phyloP scores from a whole-genome alignment of 1,140 invertebrate genomes.

The Pinna nobilis region DNA sequence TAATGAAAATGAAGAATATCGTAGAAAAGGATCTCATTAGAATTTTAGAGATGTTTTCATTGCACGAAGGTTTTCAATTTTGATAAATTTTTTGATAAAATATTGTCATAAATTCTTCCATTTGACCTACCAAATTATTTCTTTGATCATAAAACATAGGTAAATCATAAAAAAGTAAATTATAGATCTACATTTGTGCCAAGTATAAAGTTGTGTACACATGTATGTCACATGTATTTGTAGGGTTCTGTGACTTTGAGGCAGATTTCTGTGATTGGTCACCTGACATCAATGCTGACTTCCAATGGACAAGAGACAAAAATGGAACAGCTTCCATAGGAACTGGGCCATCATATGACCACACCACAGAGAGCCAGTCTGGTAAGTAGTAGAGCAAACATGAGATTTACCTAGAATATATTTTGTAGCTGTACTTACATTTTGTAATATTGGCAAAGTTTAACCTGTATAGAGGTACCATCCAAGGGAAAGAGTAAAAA shows the following conservation, averaged over 20 bases:
- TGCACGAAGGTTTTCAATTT: too few species aligned
- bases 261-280: conserved; percentile 67
- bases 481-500: too few species aligned
- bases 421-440: not conserved
- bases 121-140: too few species aligned
- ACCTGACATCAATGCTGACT: conserved; percentile 56
- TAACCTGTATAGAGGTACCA: not conserved
- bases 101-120: too few species aligned
- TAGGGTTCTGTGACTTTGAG: conserved; percentile 69
- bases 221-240: conserved; percentile 5
- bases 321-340: conserved; percentile 53
- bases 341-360: conserved; percentile 64
- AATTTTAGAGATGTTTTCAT: too few species aligned
- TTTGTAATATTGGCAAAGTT: not conserved
- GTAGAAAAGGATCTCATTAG: too few species aligned
- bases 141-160: too few species aligned
- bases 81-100: too few species aligned
- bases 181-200: not conserved
- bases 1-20: too few species aligned
- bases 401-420: not conserved
- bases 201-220: not conserved
- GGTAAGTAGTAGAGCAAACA: conserved; percentile 40
- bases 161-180: too few species aligned
- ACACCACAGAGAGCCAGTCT: conserved; percentile 63
- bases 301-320: conserved; percentile 61